Conservation (phyloP, 2,113 vertebrate species). For the Pleuronectes platessa region DNA sequence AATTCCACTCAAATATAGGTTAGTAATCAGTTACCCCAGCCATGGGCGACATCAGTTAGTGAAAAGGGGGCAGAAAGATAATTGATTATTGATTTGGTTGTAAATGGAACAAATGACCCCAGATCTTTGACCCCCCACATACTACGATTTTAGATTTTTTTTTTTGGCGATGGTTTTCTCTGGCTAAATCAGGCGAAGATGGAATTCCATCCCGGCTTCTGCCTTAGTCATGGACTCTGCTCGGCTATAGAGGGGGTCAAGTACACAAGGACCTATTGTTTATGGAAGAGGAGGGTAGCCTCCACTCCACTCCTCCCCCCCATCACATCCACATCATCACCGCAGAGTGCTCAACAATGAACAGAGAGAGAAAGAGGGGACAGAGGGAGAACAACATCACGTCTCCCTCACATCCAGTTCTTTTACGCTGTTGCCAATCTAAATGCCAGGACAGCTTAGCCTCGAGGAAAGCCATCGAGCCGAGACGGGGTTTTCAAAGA, state of each 20-base stretch:
- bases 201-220: constrained; percentile 62
- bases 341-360: constrained; percentile 68
- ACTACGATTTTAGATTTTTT: not conserved
- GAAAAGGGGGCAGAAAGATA: constrained; percentile 15
- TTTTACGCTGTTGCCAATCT: constrained; percentile 63
- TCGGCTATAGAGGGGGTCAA: constrained; percentile 68
- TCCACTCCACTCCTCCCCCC: constrained; percentile 59
- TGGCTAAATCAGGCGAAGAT: constrained; percentile 48
- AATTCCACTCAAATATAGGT: constrained; percentile 49
- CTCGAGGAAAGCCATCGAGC: constrained; percentile 17
- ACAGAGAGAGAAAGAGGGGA: constrained; percentile 47
- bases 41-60: constrained; percentile 5
- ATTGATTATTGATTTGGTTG: constrained; percentile 75
- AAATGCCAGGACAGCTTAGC: constrained; percentile 69
- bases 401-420: constrained; percentile 47
- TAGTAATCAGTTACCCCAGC: constrained; percentile 50
- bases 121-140: constrained; percentile 27
- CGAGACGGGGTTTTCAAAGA: constrained; percentile 44
- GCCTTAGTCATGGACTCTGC: constrained; percentile 56
- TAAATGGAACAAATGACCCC: constrained; percentile 54
- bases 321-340: constrained; percentile 70
- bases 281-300: constrained; percentile 75
- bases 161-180: constrained; percentile 33
- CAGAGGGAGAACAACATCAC: constrained; percentile 39
- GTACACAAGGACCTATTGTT: constrained; percentile 80